These are phyloP conservation scores for Sialia sialis DNA, from an alignment of 2,113 vertebrate species.

Conservation along the genomic window DNA sequence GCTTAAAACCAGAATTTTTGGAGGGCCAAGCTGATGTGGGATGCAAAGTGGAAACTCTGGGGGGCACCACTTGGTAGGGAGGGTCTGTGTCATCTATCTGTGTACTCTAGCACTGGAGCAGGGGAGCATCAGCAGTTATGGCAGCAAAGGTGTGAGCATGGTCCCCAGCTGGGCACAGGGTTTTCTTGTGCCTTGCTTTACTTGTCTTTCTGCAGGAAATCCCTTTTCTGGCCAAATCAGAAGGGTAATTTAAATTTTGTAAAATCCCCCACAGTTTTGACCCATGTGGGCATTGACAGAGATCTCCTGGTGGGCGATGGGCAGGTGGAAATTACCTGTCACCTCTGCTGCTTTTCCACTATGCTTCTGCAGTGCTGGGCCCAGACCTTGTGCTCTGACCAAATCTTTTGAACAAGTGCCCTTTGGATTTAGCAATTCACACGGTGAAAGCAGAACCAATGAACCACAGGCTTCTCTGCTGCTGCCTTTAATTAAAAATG, in stretches of 20 bases:
- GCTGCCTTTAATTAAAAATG: slow-evolving; percentile 66
- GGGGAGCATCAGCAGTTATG: neutral
- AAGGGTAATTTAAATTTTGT: neutral
- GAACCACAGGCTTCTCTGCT: slow-evolving; percentile 36
- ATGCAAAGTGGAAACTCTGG: neutral
- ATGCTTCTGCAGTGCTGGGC: neutral
- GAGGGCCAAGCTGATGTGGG: neutral
- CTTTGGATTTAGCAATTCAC: slow-evolving; percentile 37
- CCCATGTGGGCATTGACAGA: neutral
- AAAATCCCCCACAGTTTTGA: neutral
- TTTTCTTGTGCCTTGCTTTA: neutral
- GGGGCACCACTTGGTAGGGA: neutral
- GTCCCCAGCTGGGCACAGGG: fast-evolving
- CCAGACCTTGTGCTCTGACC: neutral
- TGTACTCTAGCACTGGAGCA: neutral
- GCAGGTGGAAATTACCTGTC: neutral
- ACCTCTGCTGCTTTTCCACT: neutral
- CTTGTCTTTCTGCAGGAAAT: neutral
- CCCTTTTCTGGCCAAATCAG: neutral
- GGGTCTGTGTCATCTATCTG: neutral
- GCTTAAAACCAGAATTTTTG: neutral
- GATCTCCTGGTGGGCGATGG: neutral
- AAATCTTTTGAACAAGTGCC: slow-evolving; percentile 1
- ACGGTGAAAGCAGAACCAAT: neutral
- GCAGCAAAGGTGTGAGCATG: fast-evolving